phyloP scores from a whole-genome alignment of 2,888 invertebrate genomes.

The Leptarthrus brevirostris region DNA sequence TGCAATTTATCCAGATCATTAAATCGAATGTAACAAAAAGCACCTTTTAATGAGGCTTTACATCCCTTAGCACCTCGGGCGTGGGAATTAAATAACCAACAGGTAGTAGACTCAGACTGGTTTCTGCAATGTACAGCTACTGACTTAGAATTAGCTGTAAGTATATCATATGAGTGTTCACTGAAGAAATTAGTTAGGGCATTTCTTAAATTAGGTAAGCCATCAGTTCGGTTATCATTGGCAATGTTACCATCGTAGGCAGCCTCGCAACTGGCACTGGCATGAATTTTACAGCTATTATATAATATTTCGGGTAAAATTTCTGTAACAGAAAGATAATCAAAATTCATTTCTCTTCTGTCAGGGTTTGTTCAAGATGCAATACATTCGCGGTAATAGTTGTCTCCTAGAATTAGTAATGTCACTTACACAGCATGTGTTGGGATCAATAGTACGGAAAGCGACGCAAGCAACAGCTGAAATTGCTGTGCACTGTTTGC shows the following conservation, averaged over 20 bases:
- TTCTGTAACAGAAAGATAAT: background rate
- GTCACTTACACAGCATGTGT: background rate
- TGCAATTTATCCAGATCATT: too few relatives aligned
- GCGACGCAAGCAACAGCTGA: background rate
- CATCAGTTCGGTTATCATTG: background rate
- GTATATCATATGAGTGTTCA: background rate
- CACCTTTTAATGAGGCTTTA: too few relatives aligned
- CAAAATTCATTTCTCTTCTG: background rate
- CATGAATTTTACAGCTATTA: background rate
- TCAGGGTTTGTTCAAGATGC: background rate
- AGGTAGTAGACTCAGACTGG: background rate
- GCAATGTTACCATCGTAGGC: background rate
- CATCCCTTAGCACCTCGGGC: background rate
- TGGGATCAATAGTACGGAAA: background rate
- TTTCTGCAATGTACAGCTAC: background rate
- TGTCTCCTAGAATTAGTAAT: background rate
- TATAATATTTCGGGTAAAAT: background rate
- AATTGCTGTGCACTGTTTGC: background rate
- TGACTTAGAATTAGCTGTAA: background rate
- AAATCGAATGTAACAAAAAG: too few relatives aligned
- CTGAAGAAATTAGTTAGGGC: background rate
- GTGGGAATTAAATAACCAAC: background rate
- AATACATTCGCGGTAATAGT: background rate
- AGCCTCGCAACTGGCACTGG: background rate
- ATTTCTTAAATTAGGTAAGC: background rate